Evolutionary conservation across 1,140 invertebrate genomes (phyloP).

Genomic region (Pollicipes pollicipes): DNA sequence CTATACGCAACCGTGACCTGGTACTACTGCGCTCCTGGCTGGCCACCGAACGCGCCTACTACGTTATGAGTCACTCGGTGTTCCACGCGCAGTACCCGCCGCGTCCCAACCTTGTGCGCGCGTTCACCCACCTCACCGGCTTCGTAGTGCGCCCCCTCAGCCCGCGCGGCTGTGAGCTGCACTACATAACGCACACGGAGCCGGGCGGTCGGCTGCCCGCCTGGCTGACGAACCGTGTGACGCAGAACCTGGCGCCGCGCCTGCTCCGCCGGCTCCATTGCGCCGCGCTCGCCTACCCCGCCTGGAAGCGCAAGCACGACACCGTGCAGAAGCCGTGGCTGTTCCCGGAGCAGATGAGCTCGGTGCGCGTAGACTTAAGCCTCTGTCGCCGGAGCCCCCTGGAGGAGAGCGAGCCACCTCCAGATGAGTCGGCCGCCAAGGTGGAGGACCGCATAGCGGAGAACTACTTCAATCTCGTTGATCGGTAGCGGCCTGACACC

Average conservation of each 20-base stretch:
- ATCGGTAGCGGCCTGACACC: no score
- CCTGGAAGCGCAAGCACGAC: slow-evolving; percentile 58
- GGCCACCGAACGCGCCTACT: slow-evolving; percentile 60
- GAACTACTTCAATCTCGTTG: no score
- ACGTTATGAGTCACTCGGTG: slow-evolving; percentile 78
- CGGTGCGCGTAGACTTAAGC: no score
- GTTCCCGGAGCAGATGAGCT: slow-evolving; percentile 55
- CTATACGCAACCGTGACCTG: slow-evolving; percentile 76
- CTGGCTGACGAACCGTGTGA: slow-evolving; percentile 76
- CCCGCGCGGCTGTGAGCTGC: slow-evolving; percentile 47
- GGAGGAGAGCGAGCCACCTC: no score
- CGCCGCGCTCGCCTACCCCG: slow-evolving; percentile 51
- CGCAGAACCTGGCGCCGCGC: slow-evolving; percentile 61
- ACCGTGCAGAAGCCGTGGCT: slow-evolving; percentile 68
- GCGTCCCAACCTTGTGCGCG: slow-evolving; percentile 60
- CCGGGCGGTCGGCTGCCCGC: slow-evolving; percentile 68
- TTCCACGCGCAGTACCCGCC: slow-evolving; percentile 65
- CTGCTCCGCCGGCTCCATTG: slow-evolving; percentile 61
- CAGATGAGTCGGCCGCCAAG: no score
- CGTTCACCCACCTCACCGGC: slow-evolving; percentile 42
- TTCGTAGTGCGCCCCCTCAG: slow-evolving; percentile 32
- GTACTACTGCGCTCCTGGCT: slow-evolving; percentile 78
- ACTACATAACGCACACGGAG: slow-evolving; percentile 71
- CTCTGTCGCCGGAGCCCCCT: no score
- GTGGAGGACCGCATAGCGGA: no score